Conservation (phyloP, 2,888 invertebrate species). For the Melipona beecheii region DNA sequence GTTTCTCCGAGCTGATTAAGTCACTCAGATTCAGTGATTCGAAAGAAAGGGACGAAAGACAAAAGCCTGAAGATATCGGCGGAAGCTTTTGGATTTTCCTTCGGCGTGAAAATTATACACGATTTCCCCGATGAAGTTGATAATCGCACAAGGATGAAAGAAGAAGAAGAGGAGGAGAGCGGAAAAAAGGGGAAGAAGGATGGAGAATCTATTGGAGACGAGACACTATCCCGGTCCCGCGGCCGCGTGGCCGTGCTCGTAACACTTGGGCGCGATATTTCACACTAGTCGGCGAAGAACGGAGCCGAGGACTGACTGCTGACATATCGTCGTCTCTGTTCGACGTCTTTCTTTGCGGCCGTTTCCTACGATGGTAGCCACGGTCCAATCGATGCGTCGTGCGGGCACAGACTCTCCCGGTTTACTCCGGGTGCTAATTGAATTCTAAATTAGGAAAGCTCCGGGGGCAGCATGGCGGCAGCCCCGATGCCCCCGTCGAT, state of each 20-base stretch:
- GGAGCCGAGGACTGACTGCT: constrained; percentile 65
- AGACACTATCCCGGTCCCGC: constrained; percentile 43
- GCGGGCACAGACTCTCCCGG: constrained; percentile 39
- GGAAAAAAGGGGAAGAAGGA: constrained; percentile 19
- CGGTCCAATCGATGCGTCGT: constrained; percentile 56
- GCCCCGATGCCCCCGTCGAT: background rate
- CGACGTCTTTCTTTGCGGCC: constrained; percentile 57
- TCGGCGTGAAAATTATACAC: too few species aligned
- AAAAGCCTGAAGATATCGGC: too few species aligned
- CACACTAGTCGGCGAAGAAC: constrained; percentile 82
- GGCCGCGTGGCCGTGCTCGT: constrained; percentile 75
- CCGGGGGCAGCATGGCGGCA: constrained; percentile 61
- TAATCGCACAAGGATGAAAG: background rate
- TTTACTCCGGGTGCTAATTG: constrained; percentile 69
- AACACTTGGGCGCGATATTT: constrained; percentile 84
- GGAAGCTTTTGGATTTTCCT: too few species aligned
- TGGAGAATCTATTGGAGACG: constrained; percentile 35
- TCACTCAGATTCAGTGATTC: background rate
- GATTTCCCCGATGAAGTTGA: background rate
- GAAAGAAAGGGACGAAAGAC: background rate
- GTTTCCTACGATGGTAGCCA: constrained; percentile 36
- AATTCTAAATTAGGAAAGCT: constrained; percentile 71
- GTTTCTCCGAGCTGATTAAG: background rate
- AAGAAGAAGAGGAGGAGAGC: background rate
- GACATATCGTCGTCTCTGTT: constrained; percentile 72